These are phyloP conservation scores for Oxytorus armatus DNA, from an alignment of 2,888 invertebrate genomes.

Conservation along the genomic window DNA sequence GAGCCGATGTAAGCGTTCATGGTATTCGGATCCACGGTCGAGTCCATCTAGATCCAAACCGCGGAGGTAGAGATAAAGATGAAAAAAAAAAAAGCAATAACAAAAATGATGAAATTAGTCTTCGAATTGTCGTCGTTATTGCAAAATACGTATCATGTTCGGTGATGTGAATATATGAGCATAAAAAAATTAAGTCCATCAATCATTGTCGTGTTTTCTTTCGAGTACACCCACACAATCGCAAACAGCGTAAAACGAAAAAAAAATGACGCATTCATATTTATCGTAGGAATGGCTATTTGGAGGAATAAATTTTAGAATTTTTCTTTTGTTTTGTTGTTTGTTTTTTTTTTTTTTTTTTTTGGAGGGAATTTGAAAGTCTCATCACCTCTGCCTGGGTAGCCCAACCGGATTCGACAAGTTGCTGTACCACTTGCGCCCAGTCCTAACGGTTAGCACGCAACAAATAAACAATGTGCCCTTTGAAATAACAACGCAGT, in stretches of 20 bases:
- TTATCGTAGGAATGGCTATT: background rate
- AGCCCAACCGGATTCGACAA: constrained; percentile 93
- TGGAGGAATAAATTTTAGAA: background rate
- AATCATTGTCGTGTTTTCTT: background rate
- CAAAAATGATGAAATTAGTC: constrained; percentile 14
- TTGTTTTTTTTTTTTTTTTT: background rate
- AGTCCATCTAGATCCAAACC: constrained; percentile 85
- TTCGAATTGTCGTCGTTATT: background rate
- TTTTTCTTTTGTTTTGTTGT: background rate
- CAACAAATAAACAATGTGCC: constrained; percentile 81
- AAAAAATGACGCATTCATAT: background rate
- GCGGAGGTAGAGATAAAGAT: constrained; percentile 7
- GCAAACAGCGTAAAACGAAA: background rate
- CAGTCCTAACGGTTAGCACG: constrained; percentile 88
- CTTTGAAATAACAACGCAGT: constrained; percentile 46
- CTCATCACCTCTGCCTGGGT: constrained; percentile 90
- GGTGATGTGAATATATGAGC: background rate
- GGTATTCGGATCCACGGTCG: constrained; percentile 83
- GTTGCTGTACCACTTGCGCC: constrained; percentile 94
- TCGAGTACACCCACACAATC: background rate
- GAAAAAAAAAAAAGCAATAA: constrained; percentile 72
- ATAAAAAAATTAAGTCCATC: constrained; percentile 1
- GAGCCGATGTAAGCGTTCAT: constrained; percentile 83
- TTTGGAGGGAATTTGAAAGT: constrained; percentile 65
- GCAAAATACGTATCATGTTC: background rate